Evolutionary conservation across 2,888 invertebrate species (phyloP), one percentile per base, ranked within the genome.

Genomic region (Chironomus tentans): DNA sequence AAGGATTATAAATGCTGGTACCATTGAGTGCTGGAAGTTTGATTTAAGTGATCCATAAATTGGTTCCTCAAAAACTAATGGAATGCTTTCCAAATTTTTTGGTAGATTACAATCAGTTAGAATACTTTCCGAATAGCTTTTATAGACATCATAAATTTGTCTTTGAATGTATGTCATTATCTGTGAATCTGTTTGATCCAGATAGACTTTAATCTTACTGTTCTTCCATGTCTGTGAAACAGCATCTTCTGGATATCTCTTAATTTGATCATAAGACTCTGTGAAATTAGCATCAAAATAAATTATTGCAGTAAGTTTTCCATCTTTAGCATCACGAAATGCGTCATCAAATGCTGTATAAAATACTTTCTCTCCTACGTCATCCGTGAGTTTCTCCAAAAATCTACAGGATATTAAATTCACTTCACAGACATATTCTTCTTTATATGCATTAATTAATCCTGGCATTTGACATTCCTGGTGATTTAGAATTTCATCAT

Each of bases 161-260:
- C 86, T 85, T 82, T 93, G 90, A 69, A 95, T 81, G 78, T 89
- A 90, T 78, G 90, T 86, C 0, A 92, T 90, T 78, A 94, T 91
- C 84, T 95, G 95, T 79, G 93, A 90, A 86, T 95, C 95, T 74
- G 91, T 89, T 87, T 91, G 90, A 79, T 94, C 93, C 70, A 94
- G 84, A 83, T 88, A 89, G 0, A 92, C 87, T 79, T 87, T 86
- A 68, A 94, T 85, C 77, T 89, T 88, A 79, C 91, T 90, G 77
- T 85, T 85, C 0, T 86, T 85, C 2, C 90, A 80, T 0, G 87
- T 81, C 21, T 87, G 86, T 18, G 85, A 82, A 13, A 87, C 86
- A 0, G 87, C 86, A 72, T 86, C 86, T 18, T 87, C 85, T 0
- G 89, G 89, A 70, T 89, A 85, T 1, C 88, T 85, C 0, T 90